Conservation (phyloP, 2,888 invertebrate species). For the Drosophila subsilvestris region DNA sequence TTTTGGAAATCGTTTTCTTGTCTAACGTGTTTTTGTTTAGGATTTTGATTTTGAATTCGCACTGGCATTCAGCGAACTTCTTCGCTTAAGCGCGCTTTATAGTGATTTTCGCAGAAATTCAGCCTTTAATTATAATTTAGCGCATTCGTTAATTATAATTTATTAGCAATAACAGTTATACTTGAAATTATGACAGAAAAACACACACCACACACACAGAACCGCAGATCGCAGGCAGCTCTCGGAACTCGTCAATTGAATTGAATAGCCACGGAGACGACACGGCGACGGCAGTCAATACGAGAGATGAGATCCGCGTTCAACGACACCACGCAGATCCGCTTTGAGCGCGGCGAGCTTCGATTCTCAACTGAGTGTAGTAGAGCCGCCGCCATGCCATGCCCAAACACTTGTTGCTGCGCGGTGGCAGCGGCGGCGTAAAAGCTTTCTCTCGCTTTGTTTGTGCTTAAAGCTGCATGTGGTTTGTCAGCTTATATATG, state of each 20-base stretch:
- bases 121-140: conserved; percentile 30
- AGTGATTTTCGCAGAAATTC: conserved; percentile 23
- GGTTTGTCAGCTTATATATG: neutral
- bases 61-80: conserved; percentile 8
- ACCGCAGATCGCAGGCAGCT: conserved; percentile 4
- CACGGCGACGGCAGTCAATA: conserved; percentile 14
- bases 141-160: conserved; percentile 59
- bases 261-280: conserved; percentile 33
- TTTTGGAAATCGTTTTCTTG: conserved; percentile 46
- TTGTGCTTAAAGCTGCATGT: conserved; percentile 15
- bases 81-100: conserved; percentile 18
- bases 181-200: conserved; percentile 39
- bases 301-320: conserved; percentile 14
- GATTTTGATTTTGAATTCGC: conserved; percentile 1
- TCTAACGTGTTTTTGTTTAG: conserved; percentile 53
- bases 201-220: conserved; percentile 19
- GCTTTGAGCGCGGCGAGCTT: conserved; percentile 25
- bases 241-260: conserved; percentile 28
- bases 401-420: conserved; percentile 33
- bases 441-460: conserved; percentile 23
- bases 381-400: neutral
- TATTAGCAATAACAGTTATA: conserved; percentile 50
- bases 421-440: neutral
- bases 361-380: conserved; percentile 30
- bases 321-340: conserved; percentile 19